Conservation (phyloP, 2,888 invertebrate species). For the Drosophila pegasa region DNA sequence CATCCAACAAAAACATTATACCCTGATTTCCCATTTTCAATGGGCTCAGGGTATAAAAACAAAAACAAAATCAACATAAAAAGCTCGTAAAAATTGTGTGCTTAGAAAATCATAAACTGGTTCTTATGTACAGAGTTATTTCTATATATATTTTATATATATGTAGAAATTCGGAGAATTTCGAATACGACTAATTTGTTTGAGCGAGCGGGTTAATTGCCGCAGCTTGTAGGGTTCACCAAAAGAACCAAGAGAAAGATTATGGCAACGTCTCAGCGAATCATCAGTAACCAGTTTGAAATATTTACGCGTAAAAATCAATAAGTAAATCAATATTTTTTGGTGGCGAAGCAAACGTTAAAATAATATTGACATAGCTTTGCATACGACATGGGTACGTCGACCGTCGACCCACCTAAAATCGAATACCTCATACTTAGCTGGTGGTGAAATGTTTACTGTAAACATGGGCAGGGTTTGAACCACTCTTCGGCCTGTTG, state of each 20-base stretch:
- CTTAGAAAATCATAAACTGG: slow-evolving; percentile 48
- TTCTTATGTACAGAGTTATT: slow-evolving; percentile 28
- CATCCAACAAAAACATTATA: too few species aligned
- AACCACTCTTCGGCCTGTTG: slow-evolving; percentile 28
- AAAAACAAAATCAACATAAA: slow-evolving; percentile 56
- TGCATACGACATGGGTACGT: slow-evolving; percentile 19
- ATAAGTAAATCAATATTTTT: slow-evolving; percentile 34
- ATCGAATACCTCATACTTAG: slow-evolving; percentile 10
- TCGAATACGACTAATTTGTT: slow-evolving; percentile 48
- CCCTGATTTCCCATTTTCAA: too few species aligned
- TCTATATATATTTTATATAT: slow-evolving; percentile 19
- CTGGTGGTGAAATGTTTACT: slow-evolving; percentile 60
- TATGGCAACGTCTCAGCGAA: slow-evolving; percentile 9
- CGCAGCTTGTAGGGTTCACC: slow-evolving; percentile 23
- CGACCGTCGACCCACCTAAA: slow-evolving; percentile 27
- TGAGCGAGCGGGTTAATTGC: slow-evolving; percentile 47
- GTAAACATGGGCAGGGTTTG: slow-evolving; percentile 40
- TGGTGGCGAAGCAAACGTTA: slow-evolving; percentile 47
- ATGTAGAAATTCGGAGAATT: slow-evolving; percentile 49
- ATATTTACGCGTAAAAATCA: slow-evolving; percentile 35
- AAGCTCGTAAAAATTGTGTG: slow-evolving; percentile 52
- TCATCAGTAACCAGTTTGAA: slow-evolving; percentile 48
- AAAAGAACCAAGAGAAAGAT: slow-evolving; percentile 8
- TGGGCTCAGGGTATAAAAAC: too few species aligned
- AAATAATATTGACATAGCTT: slow-evolving; percentile 50